Base-by-base conservation (phyloP, 2,113 vertebrate genomes). In the Platycercus adscitus region DNA sequence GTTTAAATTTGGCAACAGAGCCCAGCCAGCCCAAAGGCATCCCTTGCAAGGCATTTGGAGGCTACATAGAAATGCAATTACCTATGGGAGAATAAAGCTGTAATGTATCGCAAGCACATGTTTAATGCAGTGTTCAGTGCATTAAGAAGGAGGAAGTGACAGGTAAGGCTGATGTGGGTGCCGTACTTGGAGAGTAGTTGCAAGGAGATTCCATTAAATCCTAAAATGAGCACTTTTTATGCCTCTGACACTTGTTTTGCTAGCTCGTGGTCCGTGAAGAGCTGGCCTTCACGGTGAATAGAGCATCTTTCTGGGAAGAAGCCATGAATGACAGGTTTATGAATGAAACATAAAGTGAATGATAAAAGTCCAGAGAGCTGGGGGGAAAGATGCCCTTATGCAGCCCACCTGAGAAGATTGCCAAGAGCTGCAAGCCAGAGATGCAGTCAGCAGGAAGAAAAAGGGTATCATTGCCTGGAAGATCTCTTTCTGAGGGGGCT, bases 1-100 rank as follows among this genome's bases (percentile, higher is more conserved):
- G 70, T 71, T 81, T 92, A 87, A 88, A 94, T 95, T 76, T 91
- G 89, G 83, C 86, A 96, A 24, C 73, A 61, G 77, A 84, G 47
- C 75, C 65, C 60, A 73, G 81, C 24, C 77, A 60, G 39, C 81
- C 50, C 35, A 33, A 86, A 92, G 65, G 61, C 90, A 55, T 39
- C 61, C 61, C 50, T 88, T 46, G 17, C 60, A n/a, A 81, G 64
- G 24, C 2, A 0, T 93, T 88, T 75, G 83, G 43, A 93, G 70
- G 61, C 21, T 19, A 87, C n/a, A 37, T 2, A 79, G 47, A 87
- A 91, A 92, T 64, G 52, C 69, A 68, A 37, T 69, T 72, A 95
- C 56, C 81, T 87, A 20, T 55, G 69, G 65, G 73, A 71, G 89
- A 91, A 55, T 16, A 44, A 70, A 75, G 52, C 20, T 61, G 31